A percentile compares a stretch with the other conserved stretches of the same genome.
Evolutionary conservation across 2,888 invertebrate genomes (phyloP).

Genomic region (Acronicta leporina): DNA sequence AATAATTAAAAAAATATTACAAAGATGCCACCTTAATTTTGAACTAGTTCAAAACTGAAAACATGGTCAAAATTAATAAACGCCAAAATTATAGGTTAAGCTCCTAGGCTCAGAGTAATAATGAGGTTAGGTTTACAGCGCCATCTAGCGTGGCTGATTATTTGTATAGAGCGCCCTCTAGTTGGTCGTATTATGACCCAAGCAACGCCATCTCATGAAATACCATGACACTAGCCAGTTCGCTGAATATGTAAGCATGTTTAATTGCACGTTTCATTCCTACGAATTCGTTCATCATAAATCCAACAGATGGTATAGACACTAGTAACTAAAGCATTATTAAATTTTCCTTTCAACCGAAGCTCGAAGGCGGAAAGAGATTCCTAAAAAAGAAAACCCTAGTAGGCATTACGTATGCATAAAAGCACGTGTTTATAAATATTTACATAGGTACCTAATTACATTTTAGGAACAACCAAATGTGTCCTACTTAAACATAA

Average conservation of each 20-base stretch:
- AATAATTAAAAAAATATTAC: too few species aligned
- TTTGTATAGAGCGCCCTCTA: conserved; percentile 2
- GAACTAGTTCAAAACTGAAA: not conserved
- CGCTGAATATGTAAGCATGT: not conserved
- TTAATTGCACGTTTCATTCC: not conserved
- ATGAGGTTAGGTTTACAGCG: conserved; percentile 24
- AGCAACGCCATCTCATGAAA: conserved; percentile 30
- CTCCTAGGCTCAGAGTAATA: too few species aligned
- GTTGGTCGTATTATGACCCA: rapidly evolving
- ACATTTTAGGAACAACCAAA: conserved; percentile 22
- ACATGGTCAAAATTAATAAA: not conserved
- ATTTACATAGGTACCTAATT: conserved; percentile 9
- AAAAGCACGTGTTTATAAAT: not conserved
- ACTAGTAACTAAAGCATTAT: not conserved
- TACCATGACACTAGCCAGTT: not conserved
- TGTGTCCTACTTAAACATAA: conserved; percentile 33
- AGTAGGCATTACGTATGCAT: not conserved
- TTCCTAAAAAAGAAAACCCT: not conserved
- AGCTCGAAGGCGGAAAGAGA: not conserved
- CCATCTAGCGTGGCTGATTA: conserved; percentile 21
- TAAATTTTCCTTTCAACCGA: too few species aligned
- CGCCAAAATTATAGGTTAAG: conserved; percentile 17
- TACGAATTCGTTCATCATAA: not conserved
- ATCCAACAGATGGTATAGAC: conserved; percentile 12
- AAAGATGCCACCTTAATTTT: not conserved